Evolutionary conservation across 2,797 vertebrate species (phyloP).

Genomic region (Coracias cyanogaster): DNA sequence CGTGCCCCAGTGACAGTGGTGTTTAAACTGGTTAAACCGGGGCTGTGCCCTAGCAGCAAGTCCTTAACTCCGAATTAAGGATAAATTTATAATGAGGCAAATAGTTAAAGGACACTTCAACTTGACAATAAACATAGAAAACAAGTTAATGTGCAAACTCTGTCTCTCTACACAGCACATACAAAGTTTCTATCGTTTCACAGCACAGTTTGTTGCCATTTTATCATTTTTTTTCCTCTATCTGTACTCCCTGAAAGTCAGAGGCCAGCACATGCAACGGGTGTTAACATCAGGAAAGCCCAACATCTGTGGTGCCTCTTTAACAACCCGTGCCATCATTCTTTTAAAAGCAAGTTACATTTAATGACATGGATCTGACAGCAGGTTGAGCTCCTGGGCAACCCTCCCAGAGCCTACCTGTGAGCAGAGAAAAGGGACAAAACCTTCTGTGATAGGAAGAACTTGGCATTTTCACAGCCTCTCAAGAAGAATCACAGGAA

Average conservation of each 20-base stretch:
- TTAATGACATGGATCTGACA: not conserved
- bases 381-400: fast-evolving
- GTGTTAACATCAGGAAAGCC: not conserved
- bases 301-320: not conserved
- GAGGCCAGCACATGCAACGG: fast-evolving
- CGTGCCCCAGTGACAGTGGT: fast-evolving
- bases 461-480: not conserved
- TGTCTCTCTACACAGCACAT: not conserved
- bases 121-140: not conserved
- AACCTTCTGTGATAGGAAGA: not conserved
- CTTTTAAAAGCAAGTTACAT: not conserved
- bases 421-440: not conserved
- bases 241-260: not conserved
- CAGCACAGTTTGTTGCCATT: not conserved
- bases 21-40: not conserved
- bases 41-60: not conserved
- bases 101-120: not conserved
- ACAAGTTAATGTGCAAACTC: not conserved
- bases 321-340: not conserved
- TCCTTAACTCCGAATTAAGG: not conserved
- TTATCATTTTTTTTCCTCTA: not conserved
- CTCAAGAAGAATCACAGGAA: not conserved
- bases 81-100: not conserved
- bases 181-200: too few species aligned
- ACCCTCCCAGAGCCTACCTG: not conserved